phyloP scores from a whole-genome alignment of 1,140 invertebrate species.

The Tigriopus japonicus region DNA sequence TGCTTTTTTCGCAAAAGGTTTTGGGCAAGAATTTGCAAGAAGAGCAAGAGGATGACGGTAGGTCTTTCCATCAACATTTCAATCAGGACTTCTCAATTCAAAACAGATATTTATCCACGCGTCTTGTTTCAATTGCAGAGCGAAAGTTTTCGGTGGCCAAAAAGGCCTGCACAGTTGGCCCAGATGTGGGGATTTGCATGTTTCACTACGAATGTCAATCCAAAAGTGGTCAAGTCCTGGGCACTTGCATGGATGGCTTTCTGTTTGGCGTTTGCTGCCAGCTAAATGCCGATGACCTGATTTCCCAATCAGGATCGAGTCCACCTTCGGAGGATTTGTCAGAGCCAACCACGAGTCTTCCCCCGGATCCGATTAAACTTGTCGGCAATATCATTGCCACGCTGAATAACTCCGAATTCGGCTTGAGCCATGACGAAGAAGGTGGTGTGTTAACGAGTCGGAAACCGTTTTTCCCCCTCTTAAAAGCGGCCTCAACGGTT shows the following conservation, averaged over 20 bases:
- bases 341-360: neutral
- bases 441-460: neutral
- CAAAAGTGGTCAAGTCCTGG: constrained; percentile 57
- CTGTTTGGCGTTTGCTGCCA: constrained; percentile 69
- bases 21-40: too few relatives aligned
- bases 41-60: too few relatives aligned
- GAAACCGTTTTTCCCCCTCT: constrained; percentile 15
- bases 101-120: too few relatives aligned
- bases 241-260: constrained; percentile 75
- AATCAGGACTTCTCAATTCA: too few relatives aligned
- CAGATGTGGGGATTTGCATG: constrained; percentile 55
- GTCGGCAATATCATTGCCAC: constrained; percentile 8
- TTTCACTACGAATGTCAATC: constrained; percentile 76
- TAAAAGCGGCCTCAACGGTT: constrained; percentile 4
- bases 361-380: constrained; percentile 1
- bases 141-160: neutral
- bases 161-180: neutral
- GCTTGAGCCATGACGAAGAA: neutral
- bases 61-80: too few relatives aligned
- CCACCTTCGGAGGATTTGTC: neutral
- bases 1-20: too few relatives aligned
- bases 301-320: neutral
- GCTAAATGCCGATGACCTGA: constrained; percentile 4
- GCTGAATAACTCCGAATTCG: neutral
- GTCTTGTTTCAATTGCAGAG: too few relatives aligned